phyloP scores from a whole-genome alignment of 2,888 invertebrate genomes.

The Chelonus formosanus region DNA sequence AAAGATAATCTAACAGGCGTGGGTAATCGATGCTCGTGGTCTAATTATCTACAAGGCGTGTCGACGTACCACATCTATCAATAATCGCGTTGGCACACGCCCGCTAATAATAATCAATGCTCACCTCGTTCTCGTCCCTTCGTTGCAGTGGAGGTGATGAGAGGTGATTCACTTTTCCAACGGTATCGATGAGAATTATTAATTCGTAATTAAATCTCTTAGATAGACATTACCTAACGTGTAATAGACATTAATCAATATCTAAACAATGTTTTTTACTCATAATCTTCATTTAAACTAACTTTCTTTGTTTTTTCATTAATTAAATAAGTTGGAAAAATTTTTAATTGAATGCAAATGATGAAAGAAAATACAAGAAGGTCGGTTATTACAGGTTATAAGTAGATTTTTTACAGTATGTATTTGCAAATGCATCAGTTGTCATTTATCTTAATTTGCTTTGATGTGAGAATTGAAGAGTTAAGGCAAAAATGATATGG shows the following conservation, averaged over 20 bases:
- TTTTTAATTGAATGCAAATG: too few species aligned
- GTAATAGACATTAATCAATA: neutral
- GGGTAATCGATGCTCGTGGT: conserved; percentile 41
- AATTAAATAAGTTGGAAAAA: too few species aligned
- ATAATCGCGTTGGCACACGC: conserved; percentile 31
- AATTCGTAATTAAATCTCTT: conserved; percentile 27
- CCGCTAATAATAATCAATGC: conserved; percentile 23
- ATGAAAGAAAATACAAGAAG: too few species aligned
- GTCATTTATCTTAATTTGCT: too few species aligned
- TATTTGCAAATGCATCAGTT: too few species aligned
- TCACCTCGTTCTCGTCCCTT: conserved; percentile 5
- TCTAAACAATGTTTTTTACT: too few species aligned
- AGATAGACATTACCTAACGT: neutral
- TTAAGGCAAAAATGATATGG: too few species aligned
- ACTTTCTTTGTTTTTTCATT: too few species aligned
- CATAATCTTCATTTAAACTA: too few species aligned
- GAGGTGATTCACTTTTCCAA: conserved; percentile 24
- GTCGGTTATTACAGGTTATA: too few species aligned
- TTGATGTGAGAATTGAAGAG: too few species aligned
- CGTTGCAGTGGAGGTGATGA: conserved; percentile 5
- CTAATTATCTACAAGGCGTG: conserved; percentile 43
- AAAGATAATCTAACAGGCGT: conserved; percentile 29
- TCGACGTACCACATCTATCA: conserved; percentile 28
- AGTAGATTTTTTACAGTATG: too few species aligned
- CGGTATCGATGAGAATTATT: conserved; percentile 18